Evolutionary conservation across 2,113 vertebrate genomes (phyloP), one percentile per base, ranked within the genome.

Genomic region (Motacilla tschutschensis): DNA sequence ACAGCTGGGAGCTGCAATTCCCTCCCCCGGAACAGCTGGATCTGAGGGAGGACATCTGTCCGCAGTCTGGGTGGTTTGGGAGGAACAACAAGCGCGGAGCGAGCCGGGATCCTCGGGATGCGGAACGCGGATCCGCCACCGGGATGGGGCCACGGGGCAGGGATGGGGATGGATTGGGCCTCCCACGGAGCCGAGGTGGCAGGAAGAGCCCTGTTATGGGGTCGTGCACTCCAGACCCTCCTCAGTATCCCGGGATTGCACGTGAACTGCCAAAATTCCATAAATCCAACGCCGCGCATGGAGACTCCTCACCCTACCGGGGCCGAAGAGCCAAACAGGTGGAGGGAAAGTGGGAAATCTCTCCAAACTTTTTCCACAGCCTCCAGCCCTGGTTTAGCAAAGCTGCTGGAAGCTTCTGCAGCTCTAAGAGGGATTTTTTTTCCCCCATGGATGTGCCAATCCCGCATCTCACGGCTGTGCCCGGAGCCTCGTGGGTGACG

Each of bases 21-120:
- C 89, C 91, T 92, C 85, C 93, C 76, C 85, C 3, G 1, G 83
- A 93, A 90, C 94, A 95, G 89, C 94, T 95, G 94, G 94, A 90
- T 87, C 47, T 55, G 85, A 92, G 85, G 87, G 91, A 95, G 91
- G 44, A 94, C 94, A 95, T 93, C 90, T 92, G 94, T 92, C 55
- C 0, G 36, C 94, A 48, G 63, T 35, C 75, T 86, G 92, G 92
- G 92, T 92, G 90, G 93, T 76, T 92, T 51, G 76, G 13, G 6
- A 89, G 78, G 79, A 93, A 55, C 66, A 21, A 21, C 1, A 6
- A 46, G 54, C 77, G 6, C 29, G 10, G 88, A 54, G 66, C 3
- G 10, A 64, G 71, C 33, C 44, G 67, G 73, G 73, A 51, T 66
- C 35, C 48, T 18, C 0, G 2, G 63, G 86, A 50, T 21, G 79